Conservation (phyloP, 2,888 invertebrate genomes). For the Pedicia rivosa region DNA sequence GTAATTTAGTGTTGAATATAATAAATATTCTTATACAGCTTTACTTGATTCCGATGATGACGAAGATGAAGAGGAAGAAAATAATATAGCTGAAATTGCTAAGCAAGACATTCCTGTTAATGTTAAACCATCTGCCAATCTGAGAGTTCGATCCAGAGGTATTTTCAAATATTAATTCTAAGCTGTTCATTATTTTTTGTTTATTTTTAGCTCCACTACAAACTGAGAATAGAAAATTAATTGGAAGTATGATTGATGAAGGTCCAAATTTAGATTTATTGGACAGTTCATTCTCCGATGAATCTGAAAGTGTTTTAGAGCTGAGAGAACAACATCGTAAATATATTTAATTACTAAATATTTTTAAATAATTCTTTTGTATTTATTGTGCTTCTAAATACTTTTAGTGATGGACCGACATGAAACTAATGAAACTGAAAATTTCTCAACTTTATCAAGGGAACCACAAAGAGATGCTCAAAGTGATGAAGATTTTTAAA, state of each 20-base stretch:
- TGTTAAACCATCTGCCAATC: too few relatives aligned
- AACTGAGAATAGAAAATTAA: too few relatives aligned
- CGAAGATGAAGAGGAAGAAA: conserved; percentile 23
- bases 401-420: conserved; percentile 1
- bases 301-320: conserved; percentile 24
- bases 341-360: conserved; percentile 8
- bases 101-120: background rate
- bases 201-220: too few relatives aligned
- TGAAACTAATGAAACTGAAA: background rate
- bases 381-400: too few relatives aligned
- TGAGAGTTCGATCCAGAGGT: too few relatives aligned
- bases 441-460: background rate
- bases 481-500: conserved; percentile 13
- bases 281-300: conserved; percentile 25
- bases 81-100: conserved; percentile 4
- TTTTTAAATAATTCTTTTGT: conserved; percentile 3
- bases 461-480: conserved; percentile 5
- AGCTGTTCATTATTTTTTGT: too few relatives aligned
- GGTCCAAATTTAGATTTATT: conserved; percentile 17
- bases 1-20: too few relatives aligned
- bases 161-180: too few relatives aligned
- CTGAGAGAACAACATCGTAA: conserved; percentile 21
- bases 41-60: conserved; percentile 20
- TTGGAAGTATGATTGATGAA: conserved; percentile 12
- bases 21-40: too few relatives aligned